These are phyloP conservation scores for Rhagophthalmus giganteus DNA, from an alignment of 2,888 invertebrate genomes.

Conservation along the genomic window DNA sequence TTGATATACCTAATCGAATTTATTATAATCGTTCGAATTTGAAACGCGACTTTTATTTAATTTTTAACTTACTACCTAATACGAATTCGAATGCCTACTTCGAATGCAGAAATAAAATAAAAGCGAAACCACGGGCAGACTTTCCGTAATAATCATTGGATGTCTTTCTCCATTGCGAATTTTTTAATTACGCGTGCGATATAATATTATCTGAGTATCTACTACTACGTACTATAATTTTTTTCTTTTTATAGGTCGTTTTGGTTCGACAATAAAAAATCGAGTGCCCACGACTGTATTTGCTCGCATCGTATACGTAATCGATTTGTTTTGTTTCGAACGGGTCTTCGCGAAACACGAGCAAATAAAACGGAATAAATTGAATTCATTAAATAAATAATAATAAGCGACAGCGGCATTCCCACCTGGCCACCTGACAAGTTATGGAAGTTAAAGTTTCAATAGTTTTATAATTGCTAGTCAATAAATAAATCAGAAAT, in stretches of 20 bases:
- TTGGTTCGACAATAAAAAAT: constrained; percentile 22
- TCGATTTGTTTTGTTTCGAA: constrained; percentile 41
- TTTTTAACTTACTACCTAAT: no score
- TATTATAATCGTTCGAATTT: no score
- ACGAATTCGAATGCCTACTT: no score
- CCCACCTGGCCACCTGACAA: constrained; percentile 40
- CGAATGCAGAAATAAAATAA: no score
- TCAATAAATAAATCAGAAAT: constrained; percentile 40
- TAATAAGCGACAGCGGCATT: constrained; percentile 33
- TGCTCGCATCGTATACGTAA: constrained; percentile 29
- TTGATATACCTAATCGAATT: no score
- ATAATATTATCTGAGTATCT: background rate
- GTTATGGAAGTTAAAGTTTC: constrained; percentile 38
- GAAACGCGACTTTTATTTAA: no score
- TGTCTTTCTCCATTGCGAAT: no score
- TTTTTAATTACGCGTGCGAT: no score
- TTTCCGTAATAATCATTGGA: no score
- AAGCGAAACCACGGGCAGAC: no score
- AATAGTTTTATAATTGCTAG: constrained; percentile 40
- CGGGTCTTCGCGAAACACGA: constrained; percentile 36
- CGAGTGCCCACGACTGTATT: constrained; percentile 24
- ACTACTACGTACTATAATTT: constrained; percentile 19
- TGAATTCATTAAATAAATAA: constrained; percentile 42
- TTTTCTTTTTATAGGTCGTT: constrained; percentile 22
- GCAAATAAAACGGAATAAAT: constrained; percentile 39